Evolutionary conservation across 2,797 vertebrate species (phyloP).

Genomic region (Catostomus latipinnis): DNA sequence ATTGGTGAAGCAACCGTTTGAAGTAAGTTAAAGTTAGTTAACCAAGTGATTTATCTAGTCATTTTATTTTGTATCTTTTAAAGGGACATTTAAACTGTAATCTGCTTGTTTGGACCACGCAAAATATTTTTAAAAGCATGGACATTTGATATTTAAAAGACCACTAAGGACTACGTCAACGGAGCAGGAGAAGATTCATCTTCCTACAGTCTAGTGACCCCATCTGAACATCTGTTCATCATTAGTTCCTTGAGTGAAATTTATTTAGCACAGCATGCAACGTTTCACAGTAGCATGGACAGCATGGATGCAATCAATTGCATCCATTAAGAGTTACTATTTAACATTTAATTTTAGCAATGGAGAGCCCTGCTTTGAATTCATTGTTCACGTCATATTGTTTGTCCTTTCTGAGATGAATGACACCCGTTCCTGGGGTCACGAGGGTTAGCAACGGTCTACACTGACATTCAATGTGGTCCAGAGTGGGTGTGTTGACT

Average conservation of each 20-base stretch:
- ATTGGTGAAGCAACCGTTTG: too few species aligned
- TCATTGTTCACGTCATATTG: conserved; percentile 39
- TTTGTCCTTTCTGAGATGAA: conserved; percentile 34
- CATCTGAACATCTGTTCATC: conserved; percentile 22
- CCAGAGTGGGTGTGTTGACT: conserved; percentile 25
- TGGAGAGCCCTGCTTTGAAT: conserved; percentile 23
- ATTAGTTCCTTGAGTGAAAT: conserved; percentile 2
- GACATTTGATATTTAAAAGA: neutral
- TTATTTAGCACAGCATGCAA: neutral
- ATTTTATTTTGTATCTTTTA: too few species aligned
- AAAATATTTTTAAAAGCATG: neutral
- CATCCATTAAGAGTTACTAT: neutral
- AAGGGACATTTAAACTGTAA: neutral
- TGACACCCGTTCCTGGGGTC: conserved; percentile 19
- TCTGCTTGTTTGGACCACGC: neutral
- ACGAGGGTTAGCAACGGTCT: conserved; percentile 38
- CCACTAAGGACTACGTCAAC: neutral
- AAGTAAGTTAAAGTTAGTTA: too few species aligned
- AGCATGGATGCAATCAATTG: conserved; percentile 22
- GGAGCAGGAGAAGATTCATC: neutral
- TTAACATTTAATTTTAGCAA: conserved; percentile 18
- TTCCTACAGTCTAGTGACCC: neutral
- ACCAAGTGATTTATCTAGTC: too few species aligned
- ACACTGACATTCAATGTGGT: conserved; percentile 23
- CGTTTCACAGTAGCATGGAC: conserved; percentile 33